Base-by-base conservation (phyloP, 2,888 invertebrate species). In the Bellardia bayeri region DNA sequence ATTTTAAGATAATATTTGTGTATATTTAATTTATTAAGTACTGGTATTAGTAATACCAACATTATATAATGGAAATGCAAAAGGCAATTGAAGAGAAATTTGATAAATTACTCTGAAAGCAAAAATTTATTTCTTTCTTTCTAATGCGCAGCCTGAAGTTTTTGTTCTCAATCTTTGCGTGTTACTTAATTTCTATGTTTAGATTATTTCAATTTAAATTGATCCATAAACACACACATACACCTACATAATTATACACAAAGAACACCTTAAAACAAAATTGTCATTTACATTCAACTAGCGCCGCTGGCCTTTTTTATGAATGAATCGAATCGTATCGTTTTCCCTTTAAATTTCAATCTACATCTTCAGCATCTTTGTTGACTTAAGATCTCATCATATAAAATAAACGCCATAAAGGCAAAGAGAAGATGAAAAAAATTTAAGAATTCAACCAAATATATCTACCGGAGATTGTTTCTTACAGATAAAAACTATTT, bases 401-500 rank as follows among this genome's bases (percentile, higher is more conserved):
- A 76, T 54, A 69, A 63, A 61, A 49, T 49, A 23, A 23, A 23
- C 23, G 23, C 2, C 61, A 68, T 23, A 76, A 66, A 68, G 56
- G 64, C 72, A 74, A 81, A 13, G 23, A 66, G 9, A 16, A 33
- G 2, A 33, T 6, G 42, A 42, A 58, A 40, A 69, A 40, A 61
- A 51, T 45, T 56, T 30, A 71, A 8, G 49, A 30, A 51, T 63
- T 23, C 64, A 56, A 61, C 68, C 16, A 69, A 63, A 66, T 56
- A 49, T 85, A 56, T 61, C 45, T 51, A 69, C 42, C 87, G 87
- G 87, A 82, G 87, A 87, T 87, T 11, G 64, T 75, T 82, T 49
- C 75, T 87, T 82, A 71, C 71, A 87, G 87, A 87, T 87, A 87
- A 87, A 82, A 87, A 87, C 87, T 87, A 87, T 87, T 87, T 87